These are phyloP conservation scores for Mimachlamys varia DNA, from an alignment of 2,888 invertebrate species.

Conservation along the genomic window DNA sequence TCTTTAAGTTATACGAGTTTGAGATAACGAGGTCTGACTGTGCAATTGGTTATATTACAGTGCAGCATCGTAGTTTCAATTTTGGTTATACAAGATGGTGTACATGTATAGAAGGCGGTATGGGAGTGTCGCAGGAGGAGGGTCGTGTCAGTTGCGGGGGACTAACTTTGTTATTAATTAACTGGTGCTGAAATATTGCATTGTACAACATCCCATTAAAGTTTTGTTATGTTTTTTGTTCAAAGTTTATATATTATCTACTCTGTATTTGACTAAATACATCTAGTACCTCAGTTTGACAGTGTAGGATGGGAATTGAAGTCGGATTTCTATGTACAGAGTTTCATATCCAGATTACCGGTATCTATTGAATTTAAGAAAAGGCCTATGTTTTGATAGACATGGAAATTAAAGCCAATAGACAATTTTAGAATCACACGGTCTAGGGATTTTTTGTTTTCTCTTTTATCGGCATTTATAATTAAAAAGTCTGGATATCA, in stretches of 20 bases:
- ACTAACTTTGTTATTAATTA: not conserved
- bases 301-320: not conserved
- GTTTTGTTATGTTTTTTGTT: conserved; percentile 11
- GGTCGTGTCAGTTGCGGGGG: not conserved
- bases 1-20: no score
- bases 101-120: no score
- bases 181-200: conserved; percentile 24
- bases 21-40: no score
- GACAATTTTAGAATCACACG: not conserved
- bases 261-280: not conserved
- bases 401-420: not conserved
- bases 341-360: not conserved
- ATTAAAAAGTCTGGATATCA: not conserved
- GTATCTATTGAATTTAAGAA: no score
- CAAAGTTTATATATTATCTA: conserved; percentile 21
- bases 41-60: no score
- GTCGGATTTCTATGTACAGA: not conserved
- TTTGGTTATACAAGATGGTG: no score
- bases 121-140: not conserved
- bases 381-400: no score
- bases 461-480: not conserved
- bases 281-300: not conserved
- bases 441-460: not conserved
- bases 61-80: no score
- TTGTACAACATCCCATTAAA: not conserved